These are phyloP conservation scores for Xiphydria camelus DNA, from an alignment of 2,888 invertebrate species.

Conservation along the genomic window DNA sequence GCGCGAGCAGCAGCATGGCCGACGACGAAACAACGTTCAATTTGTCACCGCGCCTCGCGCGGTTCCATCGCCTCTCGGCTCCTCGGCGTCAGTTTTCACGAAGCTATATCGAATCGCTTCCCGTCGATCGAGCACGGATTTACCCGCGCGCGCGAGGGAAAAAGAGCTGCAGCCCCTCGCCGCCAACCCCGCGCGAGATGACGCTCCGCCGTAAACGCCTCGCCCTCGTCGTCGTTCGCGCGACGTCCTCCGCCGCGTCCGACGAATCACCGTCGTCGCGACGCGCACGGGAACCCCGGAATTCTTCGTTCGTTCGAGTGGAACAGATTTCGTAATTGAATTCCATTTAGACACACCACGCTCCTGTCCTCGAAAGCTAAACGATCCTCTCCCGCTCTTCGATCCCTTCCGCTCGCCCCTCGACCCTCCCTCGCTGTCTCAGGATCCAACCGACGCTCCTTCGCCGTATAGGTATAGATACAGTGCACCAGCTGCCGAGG, in stretches of 20 bases:
- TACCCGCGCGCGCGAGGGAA: slow-evolving; percentile 19
- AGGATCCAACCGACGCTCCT: too few species aligned
- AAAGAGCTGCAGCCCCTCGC: slow-evolving; percentile 14
- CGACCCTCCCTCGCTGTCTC: too few species aligned
- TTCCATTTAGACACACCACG: slow-evolving; percentile 20
- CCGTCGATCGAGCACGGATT: slow-evolving; percentile 42
- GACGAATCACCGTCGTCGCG: slow-evolving; percentile 14
- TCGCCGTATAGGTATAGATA: too few species aligned
- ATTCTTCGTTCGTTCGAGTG: slow-evolving; percentile 9
- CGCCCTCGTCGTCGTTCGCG: slow-evolving; percentile 1
- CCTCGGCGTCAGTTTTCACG: slow-evolving; percentile 25
- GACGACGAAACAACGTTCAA: too few species aligned
- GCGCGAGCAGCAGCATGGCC: too few species aligned
- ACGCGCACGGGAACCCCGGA: not conserved
- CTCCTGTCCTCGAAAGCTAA: slow-evolving; percentile 4
- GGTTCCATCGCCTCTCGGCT: too few species aligned
- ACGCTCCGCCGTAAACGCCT: not conserved
- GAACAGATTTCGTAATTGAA: slow-evolving; percentile 27
- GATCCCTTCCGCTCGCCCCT: not conserved
- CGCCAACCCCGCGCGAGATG: too few species aligned
- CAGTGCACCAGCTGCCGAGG: too few species aligned
- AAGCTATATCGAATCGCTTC: slow-evolving; percentile 42
- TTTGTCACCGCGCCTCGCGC: too few species aligned
- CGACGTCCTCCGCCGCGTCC: slow-evolving; percentile 1
- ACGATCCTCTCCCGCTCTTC: not conserved